Percentiles rank a stretch among this genome's conserved stretches.
Conservation (phyloP, 2,113 vertebrate genomes). For the Sclerurus mexicanus region DNA sequence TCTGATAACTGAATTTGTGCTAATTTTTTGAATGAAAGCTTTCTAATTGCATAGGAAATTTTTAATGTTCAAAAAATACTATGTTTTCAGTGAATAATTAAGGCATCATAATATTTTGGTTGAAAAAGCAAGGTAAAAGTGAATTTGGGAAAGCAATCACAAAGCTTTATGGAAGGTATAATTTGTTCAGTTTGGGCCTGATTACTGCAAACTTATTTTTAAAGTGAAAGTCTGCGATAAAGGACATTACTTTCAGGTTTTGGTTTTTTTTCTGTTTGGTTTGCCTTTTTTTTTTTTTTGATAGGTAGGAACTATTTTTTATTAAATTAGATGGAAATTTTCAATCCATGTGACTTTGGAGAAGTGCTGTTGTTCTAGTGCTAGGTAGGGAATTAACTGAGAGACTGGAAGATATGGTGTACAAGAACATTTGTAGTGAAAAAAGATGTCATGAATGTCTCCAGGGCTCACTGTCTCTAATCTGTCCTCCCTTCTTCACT, state of each 20-base stretch:
- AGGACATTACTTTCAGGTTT: neutral
- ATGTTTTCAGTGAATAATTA: neutral
- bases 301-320: neutral
- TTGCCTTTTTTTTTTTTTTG: neutral
- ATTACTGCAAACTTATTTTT: neutral
- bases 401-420: neutral
- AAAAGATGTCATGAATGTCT: neutral
- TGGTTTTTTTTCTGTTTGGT: accelerated
- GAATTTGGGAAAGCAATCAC: neutral
- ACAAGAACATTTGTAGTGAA: neutral
- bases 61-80: neutral
- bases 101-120: neutral
- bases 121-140: neutral
- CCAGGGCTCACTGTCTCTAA: neutral
- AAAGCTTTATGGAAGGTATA: neutral
- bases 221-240: neutral
- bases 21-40: neutral
- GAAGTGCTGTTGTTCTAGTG: neutral
- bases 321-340: neutral
- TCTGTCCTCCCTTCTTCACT: neutral
- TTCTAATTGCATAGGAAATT: neutral
- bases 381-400: neutral
- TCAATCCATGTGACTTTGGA: neutral
- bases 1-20: neutral
- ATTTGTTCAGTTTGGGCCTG: neutral